phyloP scores from a whole-genome alignment of 2,113 vertebrate species.

The Baryphthengus martii region DNA sequence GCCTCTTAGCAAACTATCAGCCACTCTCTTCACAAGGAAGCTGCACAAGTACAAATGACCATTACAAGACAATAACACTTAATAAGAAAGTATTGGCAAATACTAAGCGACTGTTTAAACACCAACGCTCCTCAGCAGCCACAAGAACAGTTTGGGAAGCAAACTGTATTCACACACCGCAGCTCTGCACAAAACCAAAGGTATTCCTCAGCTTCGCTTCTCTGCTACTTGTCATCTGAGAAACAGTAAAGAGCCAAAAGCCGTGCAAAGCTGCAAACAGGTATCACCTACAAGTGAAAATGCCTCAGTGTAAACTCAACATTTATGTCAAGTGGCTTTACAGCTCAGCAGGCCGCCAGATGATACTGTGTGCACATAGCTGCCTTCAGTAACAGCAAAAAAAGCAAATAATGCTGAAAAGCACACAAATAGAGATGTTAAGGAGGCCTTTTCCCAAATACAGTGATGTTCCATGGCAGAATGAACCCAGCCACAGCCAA shows the following conservation, averaged over 20 bases:
- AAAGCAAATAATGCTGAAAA: background rate
- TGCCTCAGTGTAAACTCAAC: background rate
- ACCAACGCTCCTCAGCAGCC: background rate
- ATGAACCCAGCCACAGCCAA: background rate
- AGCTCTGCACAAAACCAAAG: background rate
- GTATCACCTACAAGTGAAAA: background rate
- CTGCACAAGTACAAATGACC: background rate
- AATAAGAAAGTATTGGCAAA: background rate
- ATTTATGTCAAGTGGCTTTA: background rate
- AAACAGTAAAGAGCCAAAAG: background rate
- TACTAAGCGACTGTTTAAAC: background rate
- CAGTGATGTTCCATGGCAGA: background rate
- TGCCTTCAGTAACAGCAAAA: background rate
- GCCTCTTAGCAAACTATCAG: background rate
- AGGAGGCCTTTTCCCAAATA: background rate
- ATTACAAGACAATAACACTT: background rate
- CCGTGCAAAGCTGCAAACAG: background rate
- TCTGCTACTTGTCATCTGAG: background rate
- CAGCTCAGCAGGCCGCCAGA: conserved; percentile 12
- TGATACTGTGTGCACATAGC: background rate
- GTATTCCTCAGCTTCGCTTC: background rate
- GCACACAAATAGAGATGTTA: fast-evolving
- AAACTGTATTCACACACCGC: background rate
- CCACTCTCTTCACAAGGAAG: background rate
- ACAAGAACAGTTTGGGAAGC: background rate